These are phyloP conservation scores for Lepidochitona cinerea DNA, from an alignment of 2,888 invertebrate species.

Conservation along the genomic window DNA sequence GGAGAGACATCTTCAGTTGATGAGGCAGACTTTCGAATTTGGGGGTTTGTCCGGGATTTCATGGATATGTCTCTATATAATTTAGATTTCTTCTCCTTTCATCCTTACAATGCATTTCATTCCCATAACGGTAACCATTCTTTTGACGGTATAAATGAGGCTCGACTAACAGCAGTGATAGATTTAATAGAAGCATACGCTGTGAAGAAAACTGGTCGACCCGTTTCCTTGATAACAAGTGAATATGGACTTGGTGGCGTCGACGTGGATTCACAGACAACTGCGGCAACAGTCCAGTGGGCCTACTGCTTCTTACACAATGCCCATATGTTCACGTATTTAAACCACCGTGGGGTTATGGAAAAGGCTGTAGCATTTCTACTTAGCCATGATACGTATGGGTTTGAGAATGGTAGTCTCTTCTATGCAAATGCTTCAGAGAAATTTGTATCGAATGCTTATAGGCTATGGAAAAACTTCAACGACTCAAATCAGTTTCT, in stretches of 20 bases:
- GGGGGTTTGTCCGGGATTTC: neutral
- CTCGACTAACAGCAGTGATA: constrained; percentile 5
- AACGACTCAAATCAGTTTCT: neutral
- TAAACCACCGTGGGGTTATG: constrained; percentile 1
- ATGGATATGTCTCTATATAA: constrained; percentile 4
- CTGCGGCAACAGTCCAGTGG: constrained; percentile 1
- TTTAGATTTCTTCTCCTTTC: constrained; percentile 14
- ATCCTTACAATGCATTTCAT: constrained; percentile 6
- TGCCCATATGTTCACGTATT: constrained; percentile 12
- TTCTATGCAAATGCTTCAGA: neutral
- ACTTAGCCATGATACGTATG: neutral
- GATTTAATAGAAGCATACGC: constrained; percentile 15
- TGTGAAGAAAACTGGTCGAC: neutral
- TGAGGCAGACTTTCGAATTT: neutral
- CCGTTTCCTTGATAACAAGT: constrained; percentile 6
- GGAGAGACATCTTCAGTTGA: neutral
- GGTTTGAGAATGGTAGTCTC: neutral
- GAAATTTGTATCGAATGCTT: constrained; percentile 10
- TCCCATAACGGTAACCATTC: neutral
- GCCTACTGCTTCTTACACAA: constrained; percentile 7
- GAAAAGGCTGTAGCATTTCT: constrained; percentile 9
- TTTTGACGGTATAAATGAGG: constrained; percentile 8
- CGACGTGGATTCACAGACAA: neutral
- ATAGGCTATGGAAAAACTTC: constrained; percentile 9
- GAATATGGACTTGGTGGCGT: constrained; percentile 12